These are phyloP conservation scores for Oxycera nigricornis DNA, from an alignment of 2,888 invertebrate species.

Conservation along the genomic window DNA sequence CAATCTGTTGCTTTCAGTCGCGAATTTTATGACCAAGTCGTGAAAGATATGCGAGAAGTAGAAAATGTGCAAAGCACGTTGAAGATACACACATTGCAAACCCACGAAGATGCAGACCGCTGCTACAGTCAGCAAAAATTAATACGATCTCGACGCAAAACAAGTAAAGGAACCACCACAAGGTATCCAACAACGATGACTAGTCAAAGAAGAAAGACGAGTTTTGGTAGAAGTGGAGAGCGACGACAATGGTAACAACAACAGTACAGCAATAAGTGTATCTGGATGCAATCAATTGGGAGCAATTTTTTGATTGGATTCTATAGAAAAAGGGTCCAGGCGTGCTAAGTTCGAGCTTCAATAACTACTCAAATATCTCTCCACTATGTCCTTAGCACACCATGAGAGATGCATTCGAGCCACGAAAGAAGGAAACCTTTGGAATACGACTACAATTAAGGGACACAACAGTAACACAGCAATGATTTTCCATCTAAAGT, in stretches of 20 bases:
- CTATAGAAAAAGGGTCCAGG: constrained; percentile 21
- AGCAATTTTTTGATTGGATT: constrained; percentile 31
- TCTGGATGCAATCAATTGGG: constrained; percentile 28
- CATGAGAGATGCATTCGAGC: no score
- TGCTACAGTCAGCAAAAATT: constrained; percentile 22
- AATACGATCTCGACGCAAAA: background rate
- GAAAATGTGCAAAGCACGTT: background rate
- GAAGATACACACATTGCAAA: background rate
- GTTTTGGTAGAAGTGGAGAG: background rate
- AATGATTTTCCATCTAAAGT: no score
- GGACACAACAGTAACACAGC: no score
- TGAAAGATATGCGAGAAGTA: background rate
- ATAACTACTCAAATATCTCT: no score
- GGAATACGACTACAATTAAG: no score
- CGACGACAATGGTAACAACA: background rate
- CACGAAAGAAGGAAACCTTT: no score
- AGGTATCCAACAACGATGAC: background rate
- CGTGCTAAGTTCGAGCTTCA: no score
- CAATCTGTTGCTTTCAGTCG: background rate
- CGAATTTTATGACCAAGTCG: constrained; percentile 15
- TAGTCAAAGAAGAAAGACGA: background rate
- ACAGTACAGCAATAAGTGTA: background rate
- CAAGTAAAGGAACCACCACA: background rate
- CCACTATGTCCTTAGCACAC: no score
- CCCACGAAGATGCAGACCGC: background rate